These are phyloP conservation scores for Morone chrysops DNA, from an alignment of 2,113 vertebrate species.

Conservation along the genomic window DNA sequence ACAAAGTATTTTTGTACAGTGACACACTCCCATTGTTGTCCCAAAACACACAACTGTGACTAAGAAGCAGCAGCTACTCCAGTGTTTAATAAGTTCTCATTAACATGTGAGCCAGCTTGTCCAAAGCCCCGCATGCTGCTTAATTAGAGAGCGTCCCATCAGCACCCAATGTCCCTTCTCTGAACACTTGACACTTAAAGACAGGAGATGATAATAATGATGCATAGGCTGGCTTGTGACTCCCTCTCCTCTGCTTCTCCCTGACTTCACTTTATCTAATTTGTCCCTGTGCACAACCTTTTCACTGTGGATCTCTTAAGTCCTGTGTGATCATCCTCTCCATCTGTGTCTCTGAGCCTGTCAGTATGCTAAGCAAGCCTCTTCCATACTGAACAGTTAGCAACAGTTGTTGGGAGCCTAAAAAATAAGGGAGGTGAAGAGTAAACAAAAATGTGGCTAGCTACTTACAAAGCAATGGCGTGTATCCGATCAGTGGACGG, in stretches of 20 bases:
- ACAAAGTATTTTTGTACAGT: slow-evolving; percentile 5
- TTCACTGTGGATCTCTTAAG: slow-evolving; percentile 20
- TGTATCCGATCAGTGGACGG: slow-evolving; percentile 36
- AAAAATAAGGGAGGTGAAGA: slow-evolving; percentile 1
- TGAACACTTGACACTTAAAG: slow-evolving; percentile 26
- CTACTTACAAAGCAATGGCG: slow-evolving; percentile 64
- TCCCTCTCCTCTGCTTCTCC: slow-evolving; percentile 17
- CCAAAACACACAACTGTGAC: slow-evolving; percentile 13
- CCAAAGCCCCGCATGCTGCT: slow-evolving; percentile 46
- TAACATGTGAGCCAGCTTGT: slow-evolving; percentile 61
- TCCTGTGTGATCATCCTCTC: slow-evolving; percentile 38
- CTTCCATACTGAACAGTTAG: slow-evolving; percentile 29
- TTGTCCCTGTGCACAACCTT: slow-evolving; percentile 2
- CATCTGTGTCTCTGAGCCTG: slow-evolving; percentile 43
- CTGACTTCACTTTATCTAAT: slow-evolving; percentile 29
- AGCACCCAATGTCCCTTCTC: slow-evolving; percentile 33
- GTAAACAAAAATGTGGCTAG: slow-evolving; percentile 12
- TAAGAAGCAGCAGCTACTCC: slow-evolving; percentile 21
- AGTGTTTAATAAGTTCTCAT: slow-evolving; percentile 48
- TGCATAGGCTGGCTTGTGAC: neutral
- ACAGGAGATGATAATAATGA: slow-evolving; percentile 19
- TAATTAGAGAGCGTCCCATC: slow-evolving; percentile 57
- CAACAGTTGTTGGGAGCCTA: slow-evolving; percentile 63
- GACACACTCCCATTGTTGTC: slow-evolving; percentile 1
- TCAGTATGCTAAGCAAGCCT: slow-evolving; percentile 30